A percentile compares a stretch with the other conserved stretches of the same genome.
phyloP scores from a whole-genome alignment of 2,113 vertebrate genomes.

The Mandrillus leucophaeus region DNA sequence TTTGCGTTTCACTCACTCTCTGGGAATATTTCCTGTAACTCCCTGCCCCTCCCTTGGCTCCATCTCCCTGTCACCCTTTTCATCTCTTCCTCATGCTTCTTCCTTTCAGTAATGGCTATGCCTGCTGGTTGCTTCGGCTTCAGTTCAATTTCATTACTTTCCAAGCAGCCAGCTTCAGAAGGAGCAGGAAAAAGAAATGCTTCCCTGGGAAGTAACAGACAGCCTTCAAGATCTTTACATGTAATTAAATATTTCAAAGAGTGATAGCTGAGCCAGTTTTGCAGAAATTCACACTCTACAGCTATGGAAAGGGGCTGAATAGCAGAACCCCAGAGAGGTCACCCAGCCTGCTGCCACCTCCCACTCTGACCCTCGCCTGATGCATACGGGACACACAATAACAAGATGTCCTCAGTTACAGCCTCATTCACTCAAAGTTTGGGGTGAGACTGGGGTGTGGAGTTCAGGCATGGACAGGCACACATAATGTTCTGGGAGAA shows the following conservation, averaged over 20 bases:
- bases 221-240: slow-evolving; percentile 32
- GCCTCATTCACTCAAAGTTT: neutral
- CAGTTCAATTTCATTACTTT: slow-evolving; percentile 43
- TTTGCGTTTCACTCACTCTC: neutral
- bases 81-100: neutral
- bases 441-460: neutral
- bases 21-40: neutral
- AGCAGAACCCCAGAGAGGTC: neutral
- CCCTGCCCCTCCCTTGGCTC: neutral
- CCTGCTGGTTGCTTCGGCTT: neutral
- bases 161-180: slow-evolving; percentile 45
- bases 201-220: slow-evolving; percentile 46
- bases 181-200: slow-evolving; percentile 19
- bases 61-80: neutral
- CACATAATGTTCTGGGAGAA: neutral
- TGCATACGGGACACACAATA: neutral
- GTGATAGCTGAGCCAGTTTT: neutral
- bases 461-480: neutral
- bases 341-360: neutral
- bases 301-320: neutral
- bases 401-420: neutral
- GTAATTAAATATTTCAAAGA: slow-evolving; percentile 58
- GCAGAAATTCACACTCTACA: neutral
- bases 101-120: neutral
- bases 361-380: neutral